These are phyloP conservation scores for Abrostola tripartita DNA, from an alignment of 2,888 invertebrate species.

Conservation along the genomic window DNA sequence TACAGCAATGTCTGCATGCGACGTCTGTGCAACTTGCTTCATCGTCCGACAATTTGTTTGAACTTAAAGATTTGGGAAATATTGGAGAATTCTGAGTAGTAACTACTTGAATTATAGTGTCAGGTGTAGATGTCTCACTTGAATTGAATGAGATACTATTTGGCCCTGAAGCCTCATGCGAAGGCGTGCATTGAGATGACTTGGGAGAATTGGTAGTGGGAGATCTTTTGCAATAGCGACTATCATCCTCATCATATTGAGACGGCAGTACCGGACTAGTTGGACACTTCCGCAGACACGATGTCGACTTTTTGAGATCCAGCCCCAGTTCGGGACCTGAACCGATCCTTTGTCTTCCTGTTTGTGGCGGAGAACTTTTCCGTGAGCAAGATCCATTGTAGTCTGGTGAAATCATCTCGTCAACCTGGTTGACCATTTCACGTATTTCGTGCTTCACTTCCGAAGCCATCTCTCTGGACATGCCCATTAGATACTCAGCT, in stretches of 20 bases:
- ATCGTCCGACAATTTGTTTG: constrained; percentile 89
- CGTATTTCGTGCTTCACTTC: constrained; percentile 93
- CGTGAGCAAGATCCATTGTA: constrained; percentile 73
- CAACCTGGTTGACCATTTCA: constrained; percentile 92
- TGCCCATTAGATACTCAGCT: constrained; percentile 93
- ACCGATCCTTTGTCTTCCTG: constrained; percentile 76
- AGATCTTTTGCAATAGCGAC: constrained; percentile 69
- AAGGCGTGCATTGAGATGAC: constrained; percentile 81
- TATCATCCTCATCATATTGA: constrained; percentile 77
- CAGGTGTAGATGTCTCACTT: constrained; percentile 86
- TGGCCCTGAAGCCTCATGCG: constrained; percentile 80
- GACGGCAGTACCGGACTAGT: constrained; percentile 82
- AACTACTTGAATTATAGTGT: constrained; percentile 85
- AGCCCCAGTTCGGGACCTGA: constrained; percentile 83
- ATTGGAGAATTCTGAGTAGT: constrained; percentile 79
- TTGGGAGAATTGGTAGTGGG: constrained; percentile 78
- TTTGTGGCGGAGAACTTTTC: constrained; percentile 84
- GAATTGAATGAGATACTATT: constrained; percentile 86
- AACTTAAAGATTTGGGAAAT: constrained; percentile 86
- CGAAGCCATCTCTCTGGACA: constrained; percentile 93
- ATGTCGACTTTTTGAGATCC: constrained; percentile 72
- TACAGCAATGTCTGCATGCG: constrained; percentile 82
- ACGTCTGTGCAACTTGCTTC: constrained; percentile 83
- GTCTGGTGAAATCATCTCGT: constrained; percentile 90
- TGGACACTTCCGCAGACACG: constrained; percentile 79